Evolutionary conservation across 2,888 invertebrate species (phyloP).

Genomic region (Brenthis daphne): DNA sequence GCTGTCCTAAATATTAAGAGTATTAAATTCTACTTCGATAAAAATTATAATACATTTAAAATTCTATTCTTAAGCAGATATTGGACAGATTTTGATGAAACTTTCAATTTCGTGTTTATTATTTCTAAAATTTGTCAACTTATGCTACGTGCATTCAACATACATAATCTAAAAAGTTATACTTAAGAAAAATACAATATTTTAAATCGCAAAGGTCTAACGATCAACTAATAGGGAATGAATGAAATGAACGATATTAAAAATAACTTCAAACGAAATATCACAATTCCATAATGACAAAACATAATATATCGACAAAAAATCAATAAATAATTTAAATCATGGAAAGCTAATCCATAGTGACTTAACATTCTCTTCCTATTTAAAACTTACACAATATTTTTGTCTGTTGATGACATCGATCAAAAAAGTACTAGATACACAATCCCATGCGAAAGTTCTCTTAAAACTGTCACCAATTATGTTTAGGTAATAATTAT

Average conservation of each 20-base stretch:
- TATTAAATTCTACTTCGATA: too few relatives aligned
- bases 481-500: too few relatives aligned
- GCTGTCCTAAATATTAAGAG: too few relatives aligned
- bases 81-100: too few relatives aligned
- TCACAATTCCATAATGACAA: slow-evolving; percentile 30
- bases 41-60: too few relatives aligned
- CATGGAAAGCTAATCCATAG: neutral
- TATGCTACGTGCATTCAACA: too few relatives aligned
- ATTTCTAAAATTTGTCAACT: too few relatives aligned
- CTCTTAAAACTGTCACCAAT: too few relatives aligned
- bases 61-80: too few relatives aligned
- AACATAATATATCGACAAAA: slow-evolving; percentile 18
- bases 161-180: neutral
- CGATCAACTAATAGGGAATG: slow-evolving; percentile 29
- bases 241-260: slow-evolving; percentile 16
- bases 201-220: slow-evolving; percentile 23
- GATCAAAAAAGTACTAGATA: too few relatives aligned
- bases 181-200: neutral
- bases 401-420: neutral
- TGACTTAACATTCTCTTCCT: neutral
- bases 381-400: slow-evolving; percentile 1
- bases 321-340: slow-evolving; percentile 9
- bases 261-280: slow-evolving; percentile 23
- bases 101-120: too few relatives aligned
- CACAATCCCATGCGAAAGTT: too few relatives aligned